Base-by-base conservation (phyloP, 2,888 invertebrate genomes). In the Drosophila suboccidentalis region DNA sequence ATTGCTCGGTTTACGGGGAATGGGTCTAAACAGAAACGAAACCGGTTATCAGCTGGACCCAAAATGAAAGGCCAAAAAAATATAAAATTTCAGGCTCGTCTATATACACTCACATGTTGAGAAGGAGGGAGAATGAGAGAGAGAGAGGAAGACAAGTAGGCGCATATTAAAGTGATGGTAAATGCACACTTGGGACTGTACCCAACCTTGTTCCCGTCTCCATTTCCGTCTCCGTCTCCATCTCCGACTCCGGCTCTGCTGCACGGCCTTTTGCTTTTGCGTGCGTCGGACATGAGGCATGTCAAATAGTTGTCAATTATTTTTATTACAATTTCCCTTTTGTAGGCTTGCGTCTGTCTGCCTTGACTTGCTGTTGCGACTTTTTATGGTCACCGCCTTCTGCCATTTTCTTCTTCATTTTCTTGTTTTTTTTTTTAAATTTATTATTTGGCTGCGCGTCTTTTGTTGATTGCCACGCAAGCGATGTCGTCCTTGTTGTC, bases 251-350 rank as follows among this genome's bases (percentile, higher is more conserved):
- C 53, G 43, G 43, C 51, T 59, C 39, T 58, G 53, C 63, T 82
- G 72, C 65, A 70, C 77, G 87, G 69, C 75, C 66, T 80, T 69
- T 81, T 78, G 73, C 69, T 71, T 71, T 77, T 84, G 75, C 71
- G 72, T 83, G 73, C 71, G 76, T 75, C 86, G 90, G 86, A 85
- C 90, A 82, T 89, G 88, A 86, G 90, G 82, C 90, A 86, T 86
- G 90, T 86, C 86, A 85, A 86, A 86, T 86, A 86, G 86, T 86
- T 89, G 86, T 86, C 86, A 86, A 89, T 86, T 86, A 86, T 87
- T 86, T 86, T 89, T 87, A 89, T 89, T 87, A 87, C 90, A 82
- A 87, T 85, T 89, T 88, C 77, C 78, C 81, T 69, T 70, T 78
- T 80, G 74, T 79, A 68, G 80, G 82, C 64, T 51, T 73, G 75